phyloP scores from a whole-genome alignment of 2,888 invertebrate species.

The Amphipyra berbera region DNA sequence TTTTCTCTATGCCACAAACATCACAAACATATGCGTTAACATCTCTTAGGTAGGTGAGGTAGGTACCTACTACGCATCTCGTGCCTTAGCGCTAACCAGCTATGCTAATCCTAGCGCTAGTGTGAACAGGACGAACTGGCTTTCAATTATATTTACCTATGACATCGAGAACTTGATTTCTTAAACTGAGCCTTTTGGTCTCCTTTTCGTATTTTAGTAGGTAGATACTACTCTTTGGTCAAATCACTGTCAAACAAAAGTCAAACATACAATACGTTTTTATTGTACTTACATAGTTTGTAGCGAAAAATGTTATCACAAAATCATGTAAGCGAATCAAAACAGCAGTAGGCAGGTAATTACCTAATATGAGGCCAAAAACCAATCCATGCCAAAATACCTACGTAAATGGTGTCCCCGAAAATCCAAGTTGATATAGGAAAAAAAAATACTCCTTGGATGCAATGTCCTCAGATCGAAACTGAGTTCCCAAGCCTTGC shows the following conservation, averaged over 20 bases:
- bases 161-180: too few species aligned
- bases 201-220: too few species aligned
- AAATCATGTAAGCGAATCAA: slow-evolving; percentile 27
- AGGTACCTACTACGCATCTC: too few species aligned
- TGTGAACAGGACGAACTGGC: too few species aligned
- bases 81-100: too few species aligned
- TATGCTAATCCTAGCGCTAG: too few species aligned
- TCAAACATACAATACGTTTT: slow-evolving; percentile 10
- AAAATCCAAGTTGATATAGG: slow-evolving; percentile 28
- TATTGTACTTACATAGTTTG: not conserved
- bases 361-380: slow-evolving; percentile 30
- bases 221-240: too few species aligned
- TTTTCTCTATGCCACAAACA: too few species aligned
- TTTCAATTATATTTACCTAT: too few species aligned
- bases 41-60: too few species aligned
- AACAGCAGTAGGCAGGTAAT: slow-evolving; percentile 10
- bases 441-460: slow-evolving; percentile 65
- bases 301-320: slow-evolving; percentile 13
- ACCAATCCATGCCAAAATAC: slow-evolving; percentile 20
- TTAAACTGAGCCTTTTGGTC: too few species aligned
- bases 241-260: not conserved
- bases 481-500: slow-evolving; percentile 71
- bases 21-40: too few species aligned
- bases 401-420: slow-evolving; percentile 59
- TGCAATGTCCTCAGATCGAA: slow-evolving; percentile 72